Evolutionary conservation across 1,140 invertebrate species (phyloP), one percentile per base, ranked within the genome.

Genomic region (Belonocnema kinseyi): DNA sequence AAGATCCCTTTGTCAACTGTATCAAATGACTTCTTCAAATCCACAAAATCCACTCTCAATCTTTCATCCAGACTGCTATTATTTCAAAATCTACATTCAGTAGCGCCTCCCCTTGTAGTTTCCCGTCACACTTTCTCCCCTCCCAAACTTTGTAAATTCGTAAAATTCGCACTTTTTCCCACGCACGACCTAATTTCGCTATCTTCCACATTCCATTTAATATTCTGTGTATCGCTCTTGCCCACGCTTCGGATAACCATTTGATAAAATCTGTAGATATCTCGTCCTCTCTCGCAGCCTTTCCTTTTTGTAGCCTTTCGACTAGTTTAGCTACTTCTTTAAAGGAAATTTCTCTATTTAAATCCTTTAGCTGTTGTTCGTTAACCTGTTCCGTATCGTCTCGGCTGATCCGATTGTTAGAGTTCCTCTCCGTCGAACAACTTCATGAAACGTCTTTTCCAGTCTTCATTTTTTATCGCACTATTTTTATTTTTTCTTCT

Each of bases 221-320:
- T 33, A 75, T 40, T 54, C 70, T 70, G 54, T 54, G 72, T 21
- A 82, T 5, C 11, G 79, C 71, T 50, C 73, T 46, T 21, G 19
- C 56, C n/a, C 50, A 78, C 74, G 11, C 78, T 75, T 70, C 73
- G 21, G 40, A 77, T 78, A 77, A 16, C 5, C 14, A 17, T 73
- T 88, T 87, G 50, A 88, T 74, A 26, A 87, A 74, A 52, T 89
- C 86, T 17, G 81, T 79, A 40, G 77, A 77, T 14, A 88, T 80
- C 8, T 84, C 83, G 77, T 87, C 88, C 11, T 78, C 78, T 54
- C 86, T 86, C 13, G 80, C 81, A 12, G 86, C 78, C 78, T 89
- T 89, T 40, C 82, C 79, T 79, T 85, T 72, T 85, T 86, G n/a
- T 5, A 88, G 79, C 51, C 79, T 80, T 70, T 74, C 80, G 56